Base-by-base conservation (phyloP, 2,113 vertebrate species). In the Otis tarda region DNA sequence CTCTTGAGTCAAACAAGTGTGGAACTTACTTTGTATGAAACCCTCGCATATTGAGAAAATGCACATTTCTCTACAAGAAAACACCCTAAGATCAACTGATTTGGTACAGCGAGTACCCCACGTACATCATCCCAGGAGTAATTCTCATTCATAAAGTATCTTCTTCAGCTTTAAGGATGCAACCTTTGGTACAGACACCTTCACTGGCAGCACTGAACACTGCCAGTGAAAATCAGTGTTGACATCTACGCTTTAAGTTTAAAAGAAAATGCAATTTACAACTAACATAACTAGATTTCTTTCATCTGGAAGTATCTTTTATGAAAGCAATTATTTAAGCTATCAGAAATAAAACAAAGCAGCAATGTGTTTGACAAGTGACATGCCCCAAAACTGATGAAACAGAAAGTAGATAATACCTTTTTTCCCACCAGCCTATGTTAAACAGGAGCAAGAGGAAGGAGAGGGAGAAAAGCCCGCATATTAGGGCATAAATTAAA, bases 311-410 rank as follows among this genome's bases (percentile, higher is more conserved):
- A 9, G 37, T 37, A 92, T 76, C 83, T 95, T 95, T 93, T 76
- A 94, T 87, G 86, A 96, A 94, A 96, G 90, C 92, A 92, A 95
- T 95, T 95, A 95, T 91, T 95, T 94, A 96, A 87, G 83, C 73
- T 87, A 92, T 92, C 83, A 95, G 74, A 94, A 96, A 92, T 61
- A 87, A 91, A 95, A 60, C 76, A 93, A 95, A 96, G 57, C 76
- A 89, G 28, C 65, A 92, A 81, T 53, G 19, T 37, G 28, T 60
- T 43, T 96, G 96, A 91, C 94, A 96, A 89, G 83, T 76, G 88
- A 82, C 69, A 57, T 61, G 65, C 30, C 73, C 69, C 25, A 35
- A 75, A 92, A 67, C 41, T 52, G 65, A 84, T 79, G 45, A 63
- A 79, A 75, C 70, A 53, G 21, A 90, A 87, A 71, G 25, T 33